phyloP scores from a whole-genome alignment of 2,888 invertebrate genomes.

The Drosophila neutralis region DNA sequence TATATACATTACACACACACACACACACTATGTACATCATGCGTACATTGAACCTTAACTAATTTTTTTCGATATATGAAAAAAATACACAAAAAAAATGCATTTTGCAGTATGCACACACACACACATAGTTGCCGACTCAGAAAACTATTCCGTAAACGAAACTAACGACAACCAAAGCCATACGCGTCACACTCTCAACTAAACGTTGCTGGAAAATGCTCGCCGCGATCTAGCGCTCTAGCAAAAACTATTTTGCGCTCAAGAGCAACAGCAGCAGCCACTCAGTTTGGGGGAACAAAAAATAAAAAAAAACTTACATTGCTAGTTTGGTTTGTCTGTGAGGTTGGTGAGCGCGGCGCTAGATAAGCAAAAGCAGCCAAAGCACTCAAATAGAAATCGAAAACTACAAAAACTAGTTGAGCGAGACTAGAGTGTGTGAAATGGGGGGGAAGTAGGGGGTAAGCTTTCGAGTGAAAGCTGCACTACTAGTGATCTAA shows the following conservation, averaged over 20 bases:
- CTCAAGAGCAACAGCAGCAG: constrained; percentile 54
- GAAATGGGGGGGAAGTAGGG: not conserved
- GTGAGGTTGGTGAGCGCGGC: constrained; percentile 5
- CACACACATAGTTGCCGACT: not conserved
- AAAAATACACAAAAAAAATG: not conserved
- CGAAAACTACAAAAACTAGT: constrained; percentile 61
- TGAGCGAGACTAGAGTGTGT: constrained; percentile 17
- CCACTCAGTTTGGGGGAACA: constrained; percentile 14
- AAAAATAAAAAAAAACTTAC: constrained; percentile 33
- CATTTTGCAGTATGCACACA: not conserved
- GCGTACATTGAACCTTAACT: not conserved
- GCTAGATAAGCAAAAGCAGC: constrained; percentile 39
- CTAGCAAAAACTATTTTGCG: constrained; percentile 63
- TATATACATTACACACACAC: constrained; percentile 1
- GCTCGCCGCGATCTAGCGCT: constrained; percentile 59
- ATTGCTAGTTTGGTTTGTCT: constrained; percentile 45
- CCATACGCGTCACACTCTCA: constrained; percentile 52
- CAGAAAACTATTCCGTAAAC: constrained; percentile 20
- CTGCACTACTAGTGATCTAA: constrained; percentile 20
- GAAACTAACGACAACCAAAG: constrained; percentile 61
- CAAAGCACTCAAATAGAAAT: constrained; percentile 60
- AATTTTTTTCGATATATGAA: not conserved
- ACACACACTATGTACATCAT: not conserved
- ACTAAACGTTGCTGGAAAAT: constrained; percentile 65
- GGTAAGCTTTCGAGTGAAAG: constrained; percentile 55